Percentiles rank a stretch among this genome's conserved stretches.
Evolutionary conservation across 2,888 invertebrate genomes (phyloP).

Genomic region (Scaptomyza tumidula): DNA sequence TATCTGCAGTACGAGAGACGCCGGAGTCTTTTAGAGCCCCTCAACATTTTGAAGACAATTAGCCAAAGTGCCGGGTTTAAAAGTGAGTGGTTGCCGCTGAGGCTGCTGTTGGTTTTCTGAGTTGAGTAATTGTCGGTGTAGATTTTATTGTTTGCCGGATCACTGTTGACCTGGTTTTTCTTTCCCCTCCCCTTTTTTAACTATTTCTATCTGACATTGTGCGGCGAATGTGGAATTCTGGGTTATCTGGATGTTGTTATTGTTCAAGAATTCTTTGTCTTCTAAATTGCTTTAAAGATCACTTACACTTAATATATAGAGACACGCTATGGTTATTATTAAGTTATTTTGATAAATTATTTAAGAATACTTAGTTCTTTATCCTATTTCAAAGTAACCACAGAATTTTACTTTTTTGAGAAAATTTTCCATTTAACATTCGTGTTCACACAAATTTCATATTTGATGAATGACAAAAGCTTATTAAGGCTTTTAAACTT

Average conservation of each 20-base stretch:
- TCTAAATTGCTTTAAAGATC: constrained; percentile 12
- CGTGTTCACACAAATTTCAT: too few species aligned
- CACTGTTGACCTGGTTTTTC: constrained; percentile 36
- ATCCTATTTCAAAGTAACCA: too few species aligned
- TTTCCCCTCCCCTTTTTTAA: neutral
- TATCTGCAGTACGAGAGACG: constrained; percentile 13
- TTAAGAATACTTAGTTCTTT: neutral
- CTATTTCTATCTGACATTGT: constrained; percentile 28
- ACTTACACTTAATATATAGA: neutral
- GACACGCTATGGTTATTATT: neutral
- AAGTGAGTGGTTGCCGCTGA: constrained; percentile 18
- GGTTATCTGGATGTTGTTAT: constrained; percentile 30
- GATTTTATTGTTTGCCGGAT: constrained; percentile 32
- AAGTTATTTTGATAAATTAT: neutral
- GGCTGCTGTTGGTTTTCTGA: constrained; percentile 4
- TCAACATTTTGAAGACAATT: constrained; percentile 66
- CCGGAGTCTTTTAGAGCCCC: constrained; percentile 22
- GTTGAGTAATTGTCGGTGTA: constrained; percentile 24
- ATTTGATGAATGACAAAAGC: too few species aligned
- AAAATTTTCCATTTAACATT: too few species aligned
- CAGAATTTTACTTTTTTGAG: too few species aligned
- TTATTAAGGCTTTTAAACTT: too few species aligned
- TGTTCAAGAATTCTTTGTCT: constrained; percentile 18
- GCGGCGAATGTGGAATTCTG: constrained; percentile 29
- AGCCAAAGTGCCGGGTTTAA: constrained; percentile 62